Percentiles rank a stretch among this genome's conserved stretches.
Evolutionary conservation across 2,888 invertebrate species (phyloP).

Genomic region (Brenthis daphne): DNA sequence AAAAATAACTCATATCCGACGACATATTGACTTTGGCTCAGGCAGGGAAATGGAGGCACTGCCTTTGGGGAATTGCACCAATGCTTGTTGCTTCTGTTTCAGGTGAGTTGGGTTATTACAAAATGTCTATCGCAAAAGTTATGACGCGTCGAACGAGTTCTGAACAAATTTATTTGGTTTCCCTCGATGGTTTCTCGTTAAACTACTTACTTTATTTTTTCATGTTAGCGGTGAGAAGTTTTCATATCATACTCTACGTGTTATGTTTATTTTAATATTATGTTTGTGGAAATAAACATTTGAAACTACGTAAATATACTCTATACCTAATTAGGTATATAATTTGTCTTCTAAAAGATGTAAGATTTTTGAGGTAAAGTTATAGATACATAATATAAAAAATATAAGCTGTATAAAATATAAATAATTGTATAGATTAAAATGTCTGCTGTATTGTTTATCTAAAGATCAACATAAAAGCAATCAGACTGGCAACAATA

Average conservation of each 20-base stretch:
- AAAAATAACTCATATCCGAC: constrained; percentile 78
- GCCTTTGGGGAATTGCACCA: constrained; percentile 72
- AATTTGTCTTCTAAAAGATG: no score
- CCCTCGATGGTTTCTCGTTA: constrained; percentile 28
- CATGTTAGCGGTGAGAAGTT: neutral
- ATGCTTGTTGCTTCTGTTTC: constrained; percentile 50
- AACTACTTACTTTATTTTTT: constrained; percentile 16
- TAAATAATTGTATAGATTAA: constrained; percentile 17
- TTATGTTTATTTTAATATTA: neutral
- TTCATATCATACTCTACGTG: neutral
- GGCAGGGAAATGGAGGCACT: constrained; percentile 62
- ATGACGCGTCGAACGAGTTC: constrained; percentile 35
- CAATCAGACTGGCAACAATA: constrained; percentile 59
- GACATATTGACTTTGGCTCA: constrained; percentile 74
- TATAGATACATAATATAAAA: neutral
- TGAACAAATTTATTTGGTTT: constrained; percentile 33
- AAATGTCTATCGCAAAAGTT: constrained; percentile 36
- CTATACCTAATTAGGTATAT: no score
- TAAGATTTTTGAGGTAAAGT: neutral
- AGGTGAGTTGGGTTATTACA: constrained; percentile 38
- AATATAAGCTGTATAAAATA: constrained; percentile 13
- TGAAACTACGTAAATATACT: no score
- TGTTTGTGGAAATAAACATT: neutral
- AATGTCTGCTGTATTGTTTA: constrained; percentile 38
- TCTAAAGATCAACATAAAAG: constrained; percentile 49